Evolutionary conservation across 2,888 invertebrate genomes (phyloP).

Genomic region (Therioaphis trifolii): DNA sequence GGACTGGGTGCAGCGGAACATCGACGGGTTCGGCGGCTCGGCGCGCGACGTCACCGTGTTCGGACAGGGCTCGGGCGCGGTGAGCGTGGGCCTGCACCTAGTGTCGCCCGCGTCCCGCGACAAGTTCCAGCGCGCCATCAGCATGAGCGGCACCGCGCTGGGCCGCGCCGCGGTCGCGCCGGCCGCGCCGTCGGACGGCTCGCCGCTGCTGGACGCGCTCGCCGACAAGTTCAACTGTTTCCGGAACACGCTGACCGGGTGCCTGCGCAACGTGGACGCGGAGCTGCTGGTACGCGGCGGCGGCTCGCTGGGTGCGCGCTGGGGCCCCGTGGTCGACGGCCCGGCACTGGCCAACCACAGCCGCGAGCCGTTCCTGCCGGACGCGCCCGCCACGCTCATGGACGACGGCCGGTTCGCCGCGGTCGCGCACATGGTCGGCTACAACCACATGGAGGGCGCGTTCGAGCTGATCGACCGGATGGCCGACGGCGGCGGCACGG

Average conservation of each 20-base stretch:
- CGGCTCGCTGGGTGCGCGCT: conserved; percentile 71
- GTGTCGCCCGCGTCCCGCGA: conserved; percentile 71
- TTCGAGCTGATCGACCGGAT: conserved; percentile 71
- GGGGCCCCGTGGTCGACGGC: conserved; percentile 83
- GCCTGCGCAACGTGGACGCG: conserved; percentile 67
- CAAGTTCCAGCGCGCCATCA: conserved; percentile 80
- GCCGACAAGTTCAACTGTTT: conserved; percentile 78
- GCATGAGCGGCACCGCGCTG: conserved; percentile 83
- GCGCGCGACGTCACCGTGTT: conserved; percentile 80
- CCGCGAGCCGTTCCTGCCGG: conserved; percentile 76
- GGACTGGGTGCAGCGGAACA: conserved; percentile 82
- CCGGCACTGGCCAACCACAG: conserved; percentile 73
- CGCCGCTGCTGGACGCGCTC: conserved; percentile 73
- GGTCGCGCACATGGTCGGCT: conserved; percentile 81
- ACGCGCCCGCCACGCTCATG: conserved; percentile 71
- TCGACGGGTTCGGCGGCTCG: conserved; percentile 80
- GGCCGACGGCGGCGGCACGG: conserved; percentile 68
- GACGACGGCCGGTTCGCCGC: conserved; percentile 64
- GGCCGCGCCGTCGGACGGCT: background rate
- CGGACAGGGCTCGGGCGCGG: conserved; percentile 84
- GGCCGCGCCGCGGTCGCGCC: background rate
- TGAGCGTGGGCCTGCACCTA: conserved; percentile 83
- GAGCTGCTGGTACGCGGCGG: conserved; percentile 66
- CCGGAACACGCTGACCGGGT: conserved; percentile 75
- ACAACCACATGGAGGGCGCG: conserved; percentile 85